Evolutionary conservation across 2,797 vertebrate genomes (phyloP), one percentile per base, ranked within the genome.

Genomic region (Thalassophryne amazonica): DNA sequence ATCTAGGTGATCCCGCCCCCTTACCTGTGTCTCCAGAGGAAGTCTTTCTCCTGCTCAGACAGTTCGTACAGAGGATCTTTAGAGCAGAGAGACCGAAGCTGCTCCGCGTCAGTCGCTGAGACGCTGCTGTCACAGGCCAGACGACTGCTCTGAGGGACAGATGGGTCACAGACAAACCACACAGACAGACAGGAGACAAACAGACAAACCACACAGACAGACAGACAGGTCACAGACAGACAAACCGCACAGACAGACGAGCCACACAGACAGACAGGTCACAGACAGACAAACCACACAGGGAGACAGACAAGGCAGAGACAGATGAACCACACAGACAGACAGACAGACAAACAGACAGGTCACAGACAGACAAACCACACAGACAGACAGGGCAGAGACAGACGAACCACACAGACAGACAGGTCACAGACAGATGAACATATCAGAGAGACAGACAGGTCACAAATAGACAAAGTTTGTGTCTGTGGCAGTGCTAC

Each of bases 21-120:
- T 42, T n/a, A 78, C 88, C 88, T 80, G 76, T 90, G 87, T 43
- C 88, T 83, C 88, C 88, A 89, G 2, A 90, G 80, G 53, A 89
- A 87, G 69, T 89, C 88, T 37, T 89, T 89, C 66, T 89, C 88
- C 52, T 89, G 88, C 59, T 89, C 88, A 0, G 88, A 87, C 19
- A 90, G 63, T 37, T 90, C 88, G 0, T 86, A 90, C 0, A 89
- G 81, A n/a, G 88, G 85, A 57, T 90, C 88, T 35, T 34, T 83
- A 31, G 78, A 81, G 36, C 80, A 84, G 5, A 90, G 72, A 1
- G 34, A 69, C 0, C 60, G 65, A 4, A 88, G 81, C 70, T 89
- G 87, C 31, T 87, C 88, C 2, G 59, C 76, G n/a, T 89, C 88
- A 0, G 27, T 38, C 5, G 79, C 63, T 0, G 79, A 82, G 3